phyloP scores from a whole-genome alignment of 2,888 invertebrate species.

The Tupiocoris notatus region DNA sequence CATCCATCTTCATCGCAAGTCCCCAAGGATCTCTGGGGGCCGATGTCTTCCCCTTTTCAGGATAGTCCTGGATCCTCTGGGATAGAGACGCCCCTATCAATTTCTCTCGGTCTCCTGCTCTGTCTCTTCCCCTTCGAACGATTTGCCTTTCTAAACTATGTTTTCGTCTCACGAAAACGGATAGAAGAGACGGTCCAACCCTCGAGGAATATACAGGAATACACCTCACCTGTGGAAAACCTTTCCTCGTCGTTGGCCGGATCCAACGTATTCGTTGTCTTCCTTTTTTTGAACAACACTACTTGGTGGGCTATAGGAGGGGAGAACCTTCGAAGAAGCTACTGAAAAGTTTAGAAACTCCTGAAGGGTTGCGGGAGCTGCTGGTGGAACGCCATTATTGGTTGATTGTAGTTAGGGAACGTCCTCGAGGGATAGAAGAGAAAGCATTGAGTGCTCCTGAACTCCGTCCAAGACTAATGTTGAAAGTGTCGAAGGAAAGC shows the following conservation, averaged over 20 bases:
- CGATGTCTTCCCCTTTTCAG: conserved; percentile 5
- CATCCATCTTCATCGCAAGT: conserved; percentile 33
- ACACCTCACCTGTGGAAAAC: conserved; percentile 23
- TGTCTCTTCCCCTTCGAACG: conserved; percentile 16
- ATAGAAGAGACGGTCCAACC: neutral
- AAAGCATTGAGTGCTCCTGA: conserved; percentile 11
- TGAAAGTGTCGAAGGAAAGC: neutral
- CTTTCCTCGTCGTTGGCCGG: conserved; percentile 16
- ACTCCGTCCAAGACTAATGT: neutral
- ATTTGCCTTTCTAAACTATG: conserved; percentile 41
- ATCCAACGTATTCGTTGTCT: neutral
- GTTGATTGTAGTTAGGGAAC: conserved; percentile 27
- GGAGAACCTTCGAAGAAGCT: neutral
- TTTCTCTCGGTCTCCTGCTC: conserved; percentile 6
- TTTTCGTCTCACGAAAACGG: conserved; percentile 25
- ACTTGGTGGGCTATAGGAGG: neutral
- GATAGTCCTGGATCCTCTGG: neutral
- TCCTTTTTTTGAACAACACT: neutral
- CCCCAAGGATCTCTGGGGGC: conserved; percentile 5
- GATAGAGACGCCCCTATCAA: conserved; percentile 24
- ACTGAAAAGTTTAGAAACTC: neutral
- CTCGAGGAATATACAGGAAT: conserved; percentile 2
- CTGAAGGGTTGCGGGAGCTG: neutral
- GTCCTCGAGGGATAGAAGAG: conserved; percentile 1
- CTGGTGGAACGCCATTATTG: conserved; percentile 12